Percentiles rank a stretch among this genome's conserved stretches.
phyloP scores from a whole-genome alignment of 2,888 invertebrate genomes.

The Blastobasis lacticolella region DNA sequence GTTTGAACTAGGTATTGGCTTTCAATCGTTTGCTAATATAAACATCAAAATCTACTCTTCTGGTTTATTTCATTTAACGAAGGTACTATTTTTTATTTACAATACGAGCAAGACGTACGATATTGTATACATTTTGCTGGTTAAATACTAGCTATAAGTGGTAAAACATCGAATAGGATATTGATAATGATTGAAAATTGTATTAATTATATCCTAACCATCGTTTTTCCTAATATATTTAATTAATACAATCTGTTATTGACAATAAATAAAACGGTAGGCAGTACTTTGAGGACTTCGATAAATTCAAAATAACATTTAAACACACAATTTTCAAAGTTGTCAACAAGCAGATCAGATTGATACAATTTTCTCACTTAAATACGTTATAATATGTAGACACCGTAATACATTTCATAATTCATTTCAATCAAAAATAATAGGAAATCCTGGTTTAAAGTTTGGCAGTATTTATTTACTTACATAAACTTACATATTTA shows the following conservation, averaged over 20 bases:
- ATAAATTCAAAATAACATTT: no score
- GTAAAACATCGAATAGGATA: background rate
- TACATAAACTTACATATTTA: background rate
- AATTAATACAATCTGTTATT: no score
- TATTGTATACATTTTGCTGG: background rate
- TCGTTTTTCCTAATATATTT: no score
- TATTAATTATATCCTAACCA: no score
- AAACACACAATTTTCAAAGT: no score
- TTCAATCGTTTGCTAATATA: constrained; percentile 29
- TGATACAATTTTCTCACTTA: no score
- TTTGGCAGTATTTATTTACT: constrained; percentile 29
- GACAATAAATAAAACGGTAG: no score
- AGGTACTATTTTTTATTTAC: constrained; percentile 26
- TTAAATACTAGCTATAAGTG: background rate
- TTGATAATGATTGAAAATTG: background rate
- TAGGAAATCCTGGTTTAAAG: background rate
- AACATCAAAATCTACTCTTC: constrained; percentile 36
- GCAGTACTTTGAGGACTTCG: no score
- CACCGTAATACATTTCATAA: no score
- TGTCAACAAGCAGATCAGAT: no score
- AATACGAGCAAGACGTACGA: constrained; percentile 3
- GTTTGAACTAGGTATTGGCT: constrained; percentile 20
- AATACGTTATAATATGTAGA: no score
- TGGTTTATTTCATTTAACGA: constrained; percentile 15
- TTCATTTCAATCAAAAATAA: no score